phyloP scores from a whole-genome alignment of 1,140 invertebrate species.

The Leptopilina clavipes region DNA sequence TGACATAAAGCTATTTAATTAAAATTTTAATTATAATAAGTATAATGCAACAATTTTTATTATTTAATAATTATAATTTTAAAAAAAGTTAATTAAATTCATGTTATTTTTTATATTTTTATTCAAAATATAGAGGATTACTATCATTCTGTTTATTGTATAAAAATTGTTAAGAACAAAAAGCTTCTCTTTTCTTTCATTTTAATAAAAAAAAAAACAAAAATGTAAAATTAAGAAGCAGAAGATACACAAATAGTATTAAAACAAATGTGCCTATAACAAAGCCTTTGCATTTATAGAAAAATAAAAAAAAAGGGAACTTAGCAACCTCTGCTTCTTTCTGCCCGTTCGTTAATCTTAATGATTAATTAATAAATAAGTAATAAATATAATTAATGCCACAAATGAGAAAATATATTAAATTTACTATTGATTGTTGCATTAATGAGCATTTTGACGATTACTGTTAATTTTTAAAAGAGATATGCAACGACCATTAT shows the following conservation, averaged over 20 bases:
- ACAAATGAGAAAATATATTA: constrained; percentile 15
- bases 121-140: too few species aligned
- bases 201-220: background rate
- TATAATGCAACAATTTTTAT: too few species aligned
- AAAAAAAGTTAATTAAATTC: too few species aligned
- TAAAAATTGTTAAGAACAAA: too few species aligned
- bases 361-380: constrained; percentile 3
- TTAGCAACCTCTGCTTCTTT: constrained; percentile 31
- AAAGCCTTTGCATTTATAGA: constrained; percentile 29
- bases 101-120: too few species aligned
- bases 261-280: constrained; percentile 34
- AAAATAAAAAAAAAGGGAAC: background rate
- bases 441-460: constrained; percentile 33
- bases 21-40: too few species aligned
- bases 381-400: constrained; percentile 3
- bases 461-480: constrained; percentile 40
- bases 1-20: too few species aligned
- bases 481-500: constrained; percentile 61
- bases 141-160: too few species aligned
- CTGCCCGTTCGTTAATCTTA: background rate
- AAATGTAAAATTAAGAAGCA: constrained; percentile 29
- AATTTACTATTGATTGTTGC: background rate
- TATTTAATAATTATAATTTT: too few species aligned
- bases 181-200: background rate
- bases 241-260: constrained; percentile 25